Base-by-base conservation (phyloP, 2,113 vertebrate genomes). In the Pandion haliaetus region DNA sequence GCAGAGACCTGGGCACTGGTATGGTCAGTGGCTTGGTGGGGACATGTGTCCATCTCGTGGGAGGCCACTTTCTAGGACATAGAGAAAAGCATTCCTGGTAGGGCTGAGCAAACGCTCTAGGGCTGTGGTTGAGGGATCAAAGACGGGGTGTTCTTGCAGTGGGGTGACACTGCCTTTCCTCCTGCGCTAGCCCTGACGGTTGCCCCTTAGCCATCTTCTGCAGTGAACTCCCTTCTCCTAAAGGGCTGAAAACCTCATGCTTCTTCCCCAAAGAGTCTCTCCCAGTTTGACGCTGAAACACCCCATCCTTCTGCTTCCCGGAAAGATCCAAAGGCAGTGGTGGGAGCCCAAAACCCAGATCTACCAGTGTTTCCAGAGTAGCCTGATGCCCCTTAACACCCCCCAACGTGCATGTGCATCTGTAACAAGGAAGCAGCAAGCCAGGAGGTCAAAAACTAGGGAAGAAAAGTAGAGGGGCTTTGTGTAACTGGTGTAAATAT, bases 321-420 rank as follows among this genome's bases (percentile, higher is more conserved):
- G 36, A 38, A 54, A 79, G 77, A 58, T 16, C 28, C 9, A 1
- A 67, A 82, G 40, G 73, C 65, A 71, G 44, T 8, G 12, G 58
- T 52, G 36, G 61, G 61, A 95, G 23, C 38, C 54, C 73, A 86
- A 61, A 63, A 10, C 72, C 40, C 44, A n/a, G 42, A n/a, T 63
- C 32, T 15, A 10, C 24, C 34, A 3, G 28, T 7, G 54, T 50
- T 62, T 17, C 20, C 49, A 52, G 61, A 76, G 82, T 4, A 38
- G 52, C 47, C 38, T 65, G 32, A 1, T 58, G 47, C 29, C 38
- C 40, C 49, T 47, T 12, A 34, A 20, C 59, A 34, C 50, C n/a
- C 81, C 1, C 0, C 15, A 28, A 86, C 0, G 1, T 57, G 18
- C 44, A 44, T 0, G 0, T 1, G 21, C 36, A 17, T 52, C 69